phyloP scores from a whole-genome alignment of 2,797 vertebrate genomes.

The Carduelis carduelis region DNA sequence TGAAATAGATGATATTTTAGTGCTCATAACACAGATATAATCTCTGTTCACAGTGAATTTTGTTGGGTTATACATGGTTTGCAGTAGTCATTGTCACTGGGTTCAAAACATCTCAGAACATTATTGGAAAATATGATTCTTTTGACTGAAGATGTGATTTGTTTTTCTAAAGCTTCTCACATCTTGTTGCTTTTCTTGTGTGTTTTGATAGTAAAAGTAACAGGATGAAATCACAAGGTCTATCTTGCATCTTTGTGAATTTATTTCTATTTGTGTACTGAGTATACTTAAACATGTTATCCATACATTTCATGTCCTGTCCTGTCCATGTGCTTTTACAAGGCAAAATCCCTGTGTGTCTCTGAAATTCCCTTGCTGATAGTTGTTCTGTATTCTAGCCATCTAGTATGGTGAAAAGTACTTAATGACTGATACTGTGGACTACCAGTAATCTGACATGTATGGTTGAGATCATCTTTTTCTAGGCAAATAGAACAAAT shows the following conservation, averaged over 20 bases:
- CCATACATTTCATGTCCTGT: not conserved
- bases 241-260: not conserved
- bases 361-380: not conserved
- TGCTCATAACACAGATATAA: not conserved
- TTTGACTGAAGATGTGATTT: not conserved
- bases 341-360: not conserved
- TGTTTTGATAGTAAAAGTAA: not conserved
- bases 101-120: not conserved
- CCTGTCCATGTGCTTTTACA: not conserved
- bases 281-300: not conserved
- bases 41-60: not conserved
- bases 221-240: not conserved
- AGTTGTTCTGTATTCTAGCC: not conserved
- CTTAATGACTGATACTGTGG: not conserved
- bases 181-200: not conserved
- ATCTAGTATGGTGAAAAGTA: not conserved
- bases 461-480: not conserved
- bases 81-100: not conserved
- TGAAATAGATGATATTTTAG: not conserved
- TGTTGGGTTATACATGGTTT: not conserved
- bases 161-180: not conserved
- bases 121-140: not conserved
- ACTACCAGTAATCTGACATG: not conserved
- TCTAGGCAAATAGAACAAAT: not conserved
- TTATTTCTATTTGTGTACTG: not conserved